phyloP scores from a whole-genome alignment of 2,797 vertebrate species.

The Pseudopleuronectes americanus region DNA sequence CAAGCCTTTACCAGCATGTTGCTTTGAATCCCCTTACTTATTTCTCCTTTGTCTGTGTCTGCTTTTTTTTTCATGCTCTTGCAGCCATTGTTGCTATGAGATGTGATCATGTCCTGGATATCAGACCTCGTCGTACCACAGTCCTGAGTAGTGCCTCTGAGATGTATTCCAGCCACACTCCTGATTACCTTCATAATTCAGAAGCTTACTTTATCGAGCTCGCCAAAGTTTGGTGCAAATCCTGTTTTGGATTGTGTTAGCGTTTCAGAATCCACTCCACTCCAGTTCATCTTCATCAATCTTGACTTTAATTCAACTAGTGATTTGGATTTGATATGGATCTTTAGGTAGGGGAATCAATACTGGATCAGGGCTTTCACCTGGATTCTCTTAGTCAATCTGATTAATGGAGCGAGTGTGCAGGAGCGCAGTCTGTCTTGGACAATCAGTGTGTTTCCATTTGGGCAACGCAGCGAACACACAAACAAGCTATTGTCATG shows the following conservation, averaged over 20 bases:
- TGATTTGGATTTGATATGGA: slow-evolving; percentile 53
- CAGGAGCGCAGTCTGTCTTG: slow-evolving; percentile 24
- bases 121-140: slow-evolving; percentile 1
- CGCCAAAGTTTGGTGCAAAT: slow-evolving; percentile 5
- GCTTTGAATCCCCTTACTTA: slow-evolving; percentile 43
- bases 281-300: slow-evolving; percentile 47
- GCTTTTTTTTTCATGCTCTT: not conserved
- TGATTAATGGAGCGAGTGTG: slow-evolving; percentile 59
- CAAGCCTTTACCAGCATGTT: slow-evolving; percentile 33
- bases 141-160: not conserved
- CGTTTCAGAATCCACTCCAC: slow-evolving; percentile 23
- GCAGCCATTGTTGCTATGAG: slow-evolving; percentile 10
- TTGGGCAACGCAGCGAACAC: slow-evolving; percentile 33
- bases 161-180: slow-evolving; percentile 4
- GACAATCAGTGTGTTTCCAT: slow-evolving; percentile 35
- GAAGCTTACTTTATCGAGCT: not conserved
- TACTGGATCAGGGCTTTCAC: slow-evolving; percentile 53
- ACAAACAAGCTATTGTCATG: slow-evolving; percentile 51
- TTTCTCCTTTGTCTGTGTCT: not conserved
- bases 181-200: not conserved
- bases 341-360: slow-evolving; percentile 54
- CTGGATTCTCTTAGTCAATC: slow-evolving; percentile 63
- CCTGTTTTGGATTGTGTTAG: slow-evolving; percentile 14
- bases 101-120: slow-evolving; percentile 6
- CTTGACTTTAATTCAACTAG: slow-evolving; percentile 55